phyloP scores from a whole-genome alignment of 2,797 vertebrate species.

The Acipenser oxyrinchus region DNA sequence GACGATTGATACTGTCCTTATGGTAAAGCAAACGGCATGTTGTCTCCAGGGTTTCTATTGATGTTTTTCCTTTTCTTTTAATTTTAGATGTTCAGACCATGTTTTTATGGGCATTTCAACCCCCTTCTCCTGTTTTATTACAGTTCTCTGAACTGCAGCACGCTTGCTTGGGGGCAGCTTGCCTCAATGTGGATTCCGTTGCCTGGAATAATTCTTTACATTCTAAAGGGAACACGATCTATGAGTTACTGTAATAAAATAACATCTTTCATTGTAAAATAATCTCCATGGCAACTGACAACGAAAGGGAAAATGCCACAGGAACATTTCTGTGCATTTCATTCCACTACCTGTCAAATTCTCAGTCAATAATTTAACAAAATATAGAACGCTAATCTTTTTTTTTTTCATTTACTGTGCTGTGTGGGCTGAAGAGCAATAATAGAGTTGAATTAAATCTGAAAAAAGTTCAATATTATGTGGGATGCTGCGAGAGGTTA shows the following conservation, averaged over 20 bases:
- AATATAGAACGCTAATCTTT: constrained; percentile 16
- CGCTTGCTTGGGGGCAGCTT: neutral
- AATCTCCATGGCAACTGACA: constrained; percentile 27
- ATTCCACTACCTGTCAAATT: constrained; percentile 5
- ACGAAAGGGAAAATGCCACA: constrained; percentile 20
- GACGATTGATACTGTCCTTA: too few relatives aligned
- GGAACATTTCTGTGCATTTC: constrained; percentile 11
- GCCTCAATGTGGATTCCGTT: neutral
- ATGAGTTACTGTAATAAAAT: constrained; percentile 20
- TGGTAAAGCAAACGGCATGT: too few relatives aligned
- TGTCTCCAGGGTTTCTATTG: too few relatives aligned
- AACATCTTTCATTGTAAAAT: constrained; percentile 17
- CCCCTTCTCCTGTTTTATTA: neutral
- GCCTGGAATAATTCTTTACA: constrained; percentile 11
- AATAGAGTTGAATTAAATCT: constrained; percentile 25
- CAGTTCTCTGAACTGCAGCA: constrained; percentile 5
- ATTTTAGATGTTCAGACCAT: too few relatives aligned
- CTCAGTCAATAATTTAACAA: constrained; percentile 14
- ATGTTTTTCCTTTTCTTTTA: too few relatives aligned
- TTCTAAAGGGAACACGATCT: constrained; percentile 14
- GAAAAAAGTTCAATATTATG: constrained; percentile 9
- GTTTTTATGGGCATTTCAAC: too few relatives aligned
- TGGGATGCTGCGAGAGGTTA: constrained; percentile 1
- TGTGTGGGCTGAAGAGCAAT: constrained; percentile 13
- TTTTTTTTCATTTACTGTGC: constrained; percentile 14